Evolutionary conservation across 2,113 vertebrate species (phyloP), one percentile per base, ranked within the genome.

Genomic region (Emydocephalus ijimae): DNA sequence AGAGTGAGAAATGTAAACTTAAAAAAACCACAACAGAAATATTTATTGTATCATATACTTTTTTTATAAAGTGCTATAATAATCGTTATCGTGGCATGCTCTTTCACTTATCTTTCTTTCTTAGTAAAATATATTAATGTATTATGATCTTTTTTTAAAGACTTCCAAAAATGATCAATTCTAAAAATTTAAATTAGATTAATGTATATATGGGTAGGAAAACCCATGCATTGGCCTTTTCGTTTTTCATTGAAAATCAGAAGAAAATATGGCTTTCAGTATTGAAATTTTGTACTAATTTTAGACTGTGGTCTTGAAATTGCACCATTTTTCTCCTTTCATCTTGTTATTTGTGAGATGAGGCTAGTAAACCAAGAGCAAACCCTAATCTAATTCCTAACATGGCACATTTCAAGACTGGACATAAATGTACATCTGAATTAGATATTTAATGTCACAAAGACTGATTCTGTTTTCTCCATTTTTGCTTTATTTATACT

Each of bases 1-100:
- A 91, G 55, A 94, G 3, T 87, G 96, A 95, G 91, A 97, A 97
- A 96, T 96, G 96, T 96, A 97, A 97, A 97, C 96, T 96, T 91
- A 91, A 91, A 92, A 93, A 94, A 89, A 93, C 4, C 26, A 94
- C 43, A 21, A 94, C 90, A 94, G 95, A 94, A 92, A 93, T 91
- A 91, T 15, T 18, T 94, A 85, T 88, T 95, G 52, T 92, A 86
- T 59, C 43, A 94, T 94, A n/a, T 92, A 81, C 74, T 90, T 64
- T 52, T 61, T 81, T 94, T 48, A 87, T 91, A 92, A 96, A 96
- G 95, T 95, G 96, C 94, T 94, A 56, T 55, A 52, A 87, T 81
- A 57, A 59, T 20, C 39, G 93, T 29, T 3, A 43, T 92, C 95
- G 94, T 90, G 93, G 50, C 12, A 94, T 94, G 92, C 86, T 90